These are phyloP conservation scores for Phyllotreta cruciferae DNA, from an alignment of 2,888 invertebrate genomes.

Conservation along the genomic window DNA sequence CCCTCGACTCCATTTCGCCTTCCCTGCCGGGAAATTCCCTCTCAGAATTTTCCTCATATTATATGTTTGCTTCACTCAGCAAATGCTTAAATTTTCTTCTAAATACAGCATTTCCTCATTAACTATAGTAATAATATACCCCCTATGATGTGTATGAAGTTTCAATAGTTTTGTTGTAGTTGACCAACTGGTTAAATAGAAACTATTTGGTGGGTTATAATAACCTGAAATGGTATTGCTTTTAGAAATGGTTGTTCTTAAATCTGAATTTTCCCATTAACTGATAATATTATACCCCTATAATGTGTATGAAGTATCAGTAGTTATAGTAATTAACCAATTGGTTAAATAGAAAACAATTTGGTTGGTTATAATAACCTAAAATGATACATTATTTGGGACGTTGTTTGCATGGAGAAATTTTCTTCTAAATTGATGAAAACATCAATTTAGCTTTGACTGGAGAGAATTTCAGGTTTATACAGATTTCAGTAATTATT, in stretches of 20 bases:
- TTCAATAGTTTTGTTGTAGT: too few species aligned
- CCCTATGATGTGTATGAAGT: constrained; percentile 1
- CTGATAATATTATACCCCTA: not conserved
- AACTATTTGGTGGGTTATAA: not conserved
- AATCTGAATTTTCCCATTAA: too few species aligned
- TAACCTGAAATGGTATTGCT: too few species aligned
- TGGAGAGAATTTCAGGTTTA: too few species aligned
- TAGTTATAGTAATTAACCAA: not conserved
- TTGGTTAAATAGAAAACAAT: not conserved
- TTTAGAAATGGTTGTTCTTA: too few species aligned
- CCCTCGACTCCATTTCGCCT: constrained; percentile 7
- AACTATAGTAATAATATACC: not conserved
- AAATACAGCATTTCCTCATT: too few species aligned
- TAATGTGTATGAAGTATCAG: constrained; percentile 7
- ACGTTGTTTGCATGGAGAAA: too few species aligned
- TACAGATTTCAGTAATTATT: too few species aligned
- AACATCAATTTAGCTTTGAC: constrained; percentile 24
- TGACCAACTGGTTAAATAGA: not conserved
- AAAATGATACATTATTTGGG: too few species aligned
- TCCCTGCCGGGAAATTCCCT: constrained; percentile 9
- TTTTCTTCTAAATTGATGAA: too few species aligned
- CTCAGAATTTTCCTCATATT: not conserved
- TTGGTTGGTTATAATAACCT: too few species aligned
- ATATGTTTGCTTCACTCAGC: not conserved
- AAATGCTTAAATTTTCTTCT: not conserved